Evolutionary conservation across 2,888 invertebrate species (phyloP), one percentile per base, ranked within the genome.

Genomic region (Pristionchus mayeri): DNA sequence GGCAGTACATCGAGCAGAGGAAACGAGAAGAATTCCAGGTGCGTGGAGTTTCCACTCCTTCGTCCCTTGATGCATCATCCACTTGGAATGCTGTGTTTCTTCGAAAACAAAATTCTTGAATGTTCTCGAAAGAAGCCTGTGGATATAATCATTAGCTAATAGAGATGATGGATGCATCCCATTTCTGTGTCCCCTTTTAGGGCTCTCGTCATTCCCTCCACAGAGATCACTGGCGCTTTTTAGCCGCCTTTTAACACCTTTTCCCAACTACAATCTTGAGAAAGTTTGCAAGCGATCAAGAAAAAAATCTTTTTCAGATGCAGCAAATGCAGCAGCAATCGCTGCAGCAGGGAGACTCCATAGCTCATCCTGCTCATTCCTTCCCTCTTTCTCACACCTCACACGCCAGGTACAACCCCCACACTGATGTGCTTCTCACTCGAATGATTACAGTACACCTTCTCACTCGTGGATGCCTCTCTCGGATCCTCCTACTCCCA

Each of bases 81-180:
- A n/a, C n/a, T n/a, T n/a, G n/a, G n/a, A n/a, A n/a, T n/a, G n/a
- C n/a, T n/a, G n/a, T n/a, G n/a, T n/a, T n/a, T n/a, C n/a, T n/a
- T n/a, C n/a, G n/a, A n/a, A n/a, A n/a, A n/a, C n/a, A n/a, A n/a
- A n/a, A n/a, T n/a, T n/a, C n/a, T n/a, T n/a, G n/a, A n/a, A n/a
- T n/a, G n/a, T n/a, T n/a, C 9, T 27, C 57, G 63, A 63, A 63
- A 30, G 63, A 63, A 63, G 63, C 63, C 34, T 71, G 67, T 30
- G 67, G 67, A 67, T 67, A 67, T 37, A 67, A 37, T 60, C 63
- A 63, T 63, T 63, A 63, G 34, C 63, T 63, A 63, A 63, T 63
- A 34, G 63, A n/a, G n/a, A n/a, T n/a, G n/a, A 63, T 27, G 63
- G 63, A 4, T 21, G 16, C 63, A n/a, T 54, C 54, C 3, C n/a